A percentile compares a stretch with the other conserved stretches of the same genome.
Conservation (phyloP, 2,888 invertebrate species). For the Julus scanicus region DNA sequence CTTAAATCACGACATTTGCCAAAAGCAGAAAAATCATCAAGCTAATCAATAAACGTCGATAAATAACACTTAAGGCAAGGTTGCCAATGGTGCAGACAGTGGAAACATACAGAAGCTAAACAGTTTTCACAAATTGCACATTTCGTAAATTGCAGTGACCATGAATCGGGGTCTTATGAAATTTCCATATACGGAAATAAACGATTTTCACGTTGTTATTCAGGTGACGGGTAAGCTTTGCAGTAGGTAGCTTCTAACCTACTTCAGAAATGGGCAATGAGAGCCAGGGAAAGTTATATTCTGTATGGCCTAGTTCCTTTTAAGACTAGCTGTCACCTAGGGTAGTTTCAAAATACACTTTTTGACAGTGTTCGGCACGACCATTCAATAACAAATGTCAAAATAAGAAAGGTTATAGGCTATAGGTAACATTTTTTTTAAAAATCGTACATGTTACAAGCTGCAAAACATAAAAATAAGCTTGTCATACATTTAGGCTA, state of each 20-base stretch:
- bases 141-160: no score
- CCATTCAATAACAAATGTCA: not conserved
- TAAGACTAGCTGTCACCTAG: not conserved
- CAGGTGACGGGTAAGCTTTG: not conserved
- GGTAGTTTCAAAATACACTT: not conserved
- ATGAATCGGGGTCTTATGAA: not conserved
- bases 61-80: no score
- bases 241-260: constrained; percentile 34
- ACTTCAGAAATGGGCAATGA: constrained; percentile 35
- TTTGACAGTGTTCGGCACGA: not conserved
- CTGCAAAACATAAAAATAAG: not conserved
- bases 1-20: no score
- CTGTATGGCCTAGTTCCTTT: constrained; percentile 30
- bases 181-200: constrained; percentile 38
- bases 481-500: no score
- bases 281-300: constrained; percentile 27
- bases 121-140: no score
- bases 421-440: no score
- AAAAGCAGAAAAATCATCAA: no score
- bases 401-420: not conserved
- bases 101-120: no score
- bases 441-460: no score
- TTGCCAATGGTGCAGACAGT: no score
- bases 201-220: not conserved
- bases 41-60: no score